phyloP scores from a whole-genome alignment of 92 coral and sea anemone genomes.

The Bergia puertoricense region DNA sequence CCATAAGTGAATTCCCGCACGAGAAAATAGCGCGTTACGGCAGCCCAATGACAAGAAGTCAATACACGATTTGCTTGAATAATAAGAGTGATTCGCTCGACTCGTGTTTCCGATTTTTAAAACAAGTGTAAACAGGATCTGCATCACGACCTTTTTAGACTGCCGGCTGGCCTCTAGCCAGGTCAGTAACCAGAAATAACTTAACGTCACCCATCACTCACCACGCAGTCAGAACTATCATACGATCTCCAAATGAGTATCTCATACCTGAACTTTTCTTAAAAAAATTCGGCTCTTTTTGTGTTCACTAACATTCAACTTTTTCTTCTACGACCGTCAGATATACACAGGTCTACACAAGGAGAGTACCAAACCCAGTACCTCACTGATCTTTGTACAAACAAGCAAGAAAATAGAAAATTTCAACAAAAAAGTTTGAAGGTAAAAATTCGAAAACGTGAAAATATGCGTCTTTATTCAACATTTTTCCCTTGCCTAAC shows the following conservation, averaged over 20 bases:
- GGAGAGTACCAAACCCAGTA: not conserved
- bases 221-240: not conserved
- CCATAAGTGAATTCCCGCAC: not conserved
- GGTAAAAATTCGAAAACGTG: not conserved
- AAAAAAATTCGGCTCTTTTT: not conserved
- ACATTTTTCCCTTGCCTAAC: not conserved
- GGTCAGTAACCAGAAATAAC: not conserved
- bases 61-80: constrained; percentile 13
- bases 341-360: not conserved
- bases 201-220: not conserved
- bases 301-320: not conserved
- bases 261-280: not conserved
- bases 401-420: not conserved
- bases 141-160: constrained; percentile 17
- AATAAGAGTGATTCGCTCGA: constrained; percentile 3
- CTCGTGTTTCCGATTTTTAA: constrained; percentile 15
- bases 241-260: not conserved
- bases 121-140: constrained; percentile 3
- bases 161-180: constrained; percentile 1
- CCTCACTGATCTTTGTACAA: not conserved
- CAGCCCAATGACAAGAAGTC: not conserved
- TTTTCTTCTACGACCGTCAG: not conserved
- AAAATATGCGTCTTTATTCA: not conserved
- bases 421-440: not conserved
- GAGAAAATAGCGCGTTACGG: not conserved